Conservation (phyloP, 2,797 vertebrate genomes). For the Etheostoma perlongum region DNA sequence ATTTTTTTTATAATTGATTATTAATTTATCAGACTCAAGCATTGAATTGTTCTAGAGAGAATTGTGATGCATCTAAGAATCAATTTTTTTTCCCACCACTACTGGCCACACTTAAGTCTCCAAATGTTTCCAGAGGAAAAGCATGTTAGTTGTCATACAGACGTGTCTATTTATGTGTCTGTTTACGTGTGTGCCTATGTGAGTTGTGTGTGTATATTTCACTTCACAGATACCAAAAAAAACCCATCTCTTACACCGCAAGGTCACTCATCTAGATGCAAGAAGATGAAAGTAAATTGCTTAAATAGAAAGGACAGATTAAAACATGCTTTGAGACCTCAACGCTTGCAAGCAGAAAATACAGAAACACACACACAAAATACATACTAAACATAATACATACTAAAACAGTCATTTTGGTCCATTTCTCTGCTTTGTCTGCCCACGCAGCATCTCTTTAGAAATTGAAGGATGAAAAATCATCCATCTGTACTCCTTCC, state of each 20-base stretch:
- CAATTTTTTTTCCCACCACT: too few relatives aligned
- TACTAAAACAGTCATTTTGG: slow-evolving; percentile 16
- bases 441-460: slow-evolving; percentile 44
- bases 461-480: slow-evolving; percentile 68
- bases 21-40: too few relatives aligned
- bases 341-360: slow-evolving; percentile 11
- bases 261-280: slow-evolving; percentile 54
- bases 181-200: not conserved
- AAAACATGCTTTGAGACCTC: slow-evolving; percentile 47
- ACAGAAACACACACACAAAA: slow-evolving; percentile 9
- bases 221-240: slow-evolving; percentile 35
- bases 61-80: too few relatives aligned
- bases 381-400: not conserved
- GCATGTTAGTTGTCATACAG: slow-evolving; percentile 52
- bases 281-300: slow-evolving; percentile 59
- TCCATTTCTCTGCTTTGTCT: slow-evolving; percentile 44
- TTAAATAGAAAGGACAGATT: slow-evolving; percentile 46
- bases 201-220: slow-evolving; percentile 14
- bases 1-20: too few relatives aligned
- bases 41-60: too few relatives aligned
- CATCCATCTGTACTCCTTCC: slow-evolving; percentile 59
- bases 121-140: slow-evolving; percentile 60
- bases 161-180: slow-evolving; percentile 16
- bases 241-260: slow-evolving; percentile 45
- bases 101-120: slow-evolving; percentile 54